Evolutionary conservation across 2,113 vertebrate genomes (phyloP), one percentile per base, ranked within the genome.

Genomic region (Maccullochella peelii): DNA sequence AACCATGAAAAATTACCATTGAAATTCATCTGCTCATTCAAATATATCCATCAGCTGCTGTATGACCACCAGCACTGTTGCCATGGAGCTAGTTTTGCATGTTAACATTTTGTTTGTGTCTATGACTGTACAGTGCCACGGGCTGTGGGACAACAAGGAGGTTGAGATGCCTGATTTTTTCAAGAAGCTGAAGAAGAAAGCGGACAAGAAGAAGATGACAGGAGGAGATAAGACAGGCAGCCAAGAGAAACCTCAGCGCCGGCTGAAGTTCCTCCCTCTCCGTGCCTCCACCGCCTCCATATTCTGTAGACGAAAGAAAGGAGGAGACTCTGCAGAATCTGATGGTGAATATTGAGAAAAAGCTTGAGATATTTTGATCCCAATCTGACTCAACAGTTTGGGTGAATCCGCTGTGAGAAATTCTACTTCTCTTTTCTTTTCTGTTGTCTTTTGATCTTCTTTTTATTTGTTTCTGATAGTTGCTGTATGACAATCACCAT

Each of bases 91-190:
- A 20, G 21, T 36, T 73, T 27, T 30, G n/a, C 59, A 18, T 58
- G 55, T n/a, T 44, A 20, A 55, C 3, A n/a, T 63, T 15, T 0
- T n/a, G 12, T 75, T n/a, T 77, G 14, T 79, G 20, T 79, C 36
- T 8, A 0, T 63, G 30, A 47, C 61, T 44, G 1, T 50, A 23
- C 84, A 96, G 96, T 95, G 93, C 73, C 94, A 96, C 5, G 96
- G 96, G 18, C 94, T 97, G 27, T 96, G 96, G 96, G 96, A 96
- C 93, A 94, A 95, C 88, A 95, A 93, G 33, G 94, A 95, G 25
- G 91, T 95, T 11, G 94, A 94, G 85, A 93, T 95, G 93, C 94
- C 94, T 0, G 94, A 95, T 74, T 94, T 95, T 55, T 92, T 96
- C 63, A 95, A 96, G 86, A 95, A 95, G 71, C 80, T 93, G 47